Conservation (phyloP, 2,888 invertebrate species). For the Lasioglossum figueresi region DNA sequence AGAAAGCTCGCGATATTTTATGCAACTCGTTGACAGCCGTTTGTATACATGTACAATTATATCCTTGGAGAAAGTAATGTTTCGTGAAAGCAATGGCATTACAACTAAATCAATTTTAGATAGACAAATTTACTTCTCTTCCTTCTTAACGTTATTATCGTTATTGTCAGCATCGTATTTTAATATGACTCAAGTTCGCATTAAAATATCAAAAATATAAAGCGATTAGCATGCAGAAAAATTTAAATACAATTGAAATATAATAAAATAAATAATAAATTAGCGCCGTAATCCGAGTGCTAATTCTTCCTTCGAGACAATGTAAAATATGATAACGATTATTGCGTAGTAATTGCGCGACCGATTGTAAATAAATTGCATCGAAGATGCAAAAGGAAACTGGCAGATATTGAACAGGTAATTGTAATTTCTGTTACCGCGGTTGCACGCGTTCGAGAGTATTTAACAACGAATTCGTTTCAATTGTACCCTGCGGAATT, state of each 20-base stretch:
- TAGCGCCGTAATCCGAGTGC: no score
- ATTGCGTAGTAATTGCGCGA: neutral
- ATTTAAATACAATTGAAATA: neutral
- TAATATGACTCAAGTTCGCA: neutral
- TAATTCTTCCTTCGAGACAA: neutral
- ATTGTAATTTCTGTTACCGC: constrained; percentile 45
- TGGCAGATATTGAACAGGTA: constrained; percentile 22
- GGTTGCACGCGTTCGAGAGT: constrained; percentile 4
- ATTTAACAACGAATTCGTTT: constrained; percentile 31
- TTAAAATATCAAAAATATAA: neutral
- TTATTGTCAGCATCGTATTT: neutral
- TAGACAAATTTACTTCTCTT: no score
- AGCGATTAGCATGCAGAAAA: neutral
- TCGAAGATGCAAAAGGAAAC: constrained; percentile 3
- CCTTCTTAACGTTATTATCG: neutral
- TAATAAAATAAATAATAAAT: no score
- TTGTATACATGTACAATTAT: neutral
- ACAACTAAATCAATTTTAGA: neutral
- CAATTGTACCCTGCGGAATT: constrained; percentile 35
- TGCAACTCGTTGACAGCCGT: constrained; percentile 10
- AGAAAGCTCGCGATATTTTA: constrained; percentile 55
- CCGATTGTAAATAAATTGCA: neutral
- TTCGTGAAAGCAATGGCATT: no score
- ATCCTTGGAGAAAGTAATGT: neutral
- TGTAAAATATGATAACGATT: neutral